These are phyloP conservation scores for Dromius quadrimaculatus DNA, from an alignment of 2,888 invertebrate genomes.

Conservation along the genomic window DNA sequence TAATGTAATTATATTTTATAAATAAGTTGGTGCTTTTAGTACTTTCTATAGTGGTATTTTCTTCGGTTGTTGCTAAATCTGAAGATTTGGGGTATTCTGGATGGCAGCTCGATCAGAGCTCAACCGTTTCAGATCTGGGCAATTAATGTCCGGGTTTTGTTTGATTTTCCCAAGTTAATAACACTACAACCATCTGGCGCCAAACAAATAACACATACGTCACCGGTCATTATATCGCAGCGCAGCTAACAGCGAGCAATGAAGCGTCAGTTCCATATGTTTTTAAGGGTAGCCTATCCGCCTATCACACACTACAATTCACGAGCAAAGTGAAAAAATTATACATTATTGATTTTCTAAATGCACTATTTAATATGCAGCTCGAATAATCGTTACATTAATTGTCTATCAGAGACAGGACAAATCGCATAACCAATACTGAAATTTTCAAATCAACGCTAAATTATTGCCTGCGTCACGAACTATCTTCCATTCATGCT, in stretches of 20 bases:
- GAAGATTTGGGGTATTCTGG: no score
- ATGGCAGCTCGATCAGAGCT: constrained; percentile 31
- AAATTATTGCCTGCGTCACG: neutral
- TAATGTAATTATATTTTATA: no score
- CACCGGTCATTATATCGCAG: constrained; percentile 63
- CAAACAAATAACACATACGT: constrained; percentile 69
- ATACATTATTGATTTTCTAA: constrained; percentile 39
- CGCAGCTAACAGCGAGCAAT: constrained; percentile 4
- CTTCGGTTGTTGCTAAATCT: no score
- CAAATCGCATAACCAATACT: neutral
- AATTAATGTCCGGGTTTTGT: constrained; percentile 68
- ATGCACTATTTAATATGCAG: constrained; percentile 32
- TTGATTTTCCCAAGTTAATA: constrained; percentile 69
- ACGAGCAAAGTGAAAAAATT: constrained; percentile 27
- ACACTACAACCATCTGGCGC: constrained; percentile 68
- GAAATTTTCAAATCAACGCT: neutral
- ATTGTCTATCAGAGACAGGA: constrained; percentile 4
- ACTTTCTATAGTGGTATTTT: no score
- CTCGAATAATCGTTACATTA: constrained; percentile 23
- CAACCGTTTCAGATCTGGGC: constrained; percentile 59
- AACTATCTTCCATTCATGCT: neutral
- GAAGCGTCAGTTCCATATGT: constrained; percentile 41
- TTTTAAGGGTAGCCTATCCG: constrained; percentile 29
- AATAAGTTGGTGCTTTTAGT: no score
- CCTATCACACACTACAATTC: neutral